Evolutionary conservation across 1,140 invertebrate species (phyloP), one percentile per base, ranked within the genome.

Genomic region (Phymastichus coffea): DNA sequence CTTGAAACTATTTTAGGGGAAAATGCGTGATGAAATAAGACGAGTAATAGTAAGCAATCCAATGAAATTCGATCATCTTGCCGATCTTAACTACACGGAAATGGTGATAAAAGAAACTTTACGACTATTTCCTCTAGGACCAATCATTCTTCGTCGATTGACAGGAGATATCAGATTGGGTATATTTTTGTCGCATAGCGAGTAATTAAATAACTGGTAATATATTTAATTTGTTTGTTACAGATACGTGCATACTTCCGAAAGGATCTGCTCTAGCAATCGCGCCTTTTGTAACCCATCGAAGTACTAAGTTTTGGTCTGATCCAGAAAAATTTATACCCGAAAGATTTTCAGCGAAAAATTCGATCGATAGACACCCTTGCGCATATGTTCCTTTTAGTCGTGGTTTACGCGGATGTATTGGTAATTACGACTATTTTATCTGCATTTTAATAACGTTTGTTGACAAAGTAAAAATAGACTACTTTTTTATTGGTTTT

Each of bases 241-340:
- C 28, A 68, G 66, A 61, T 14, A 57, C 44, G 9, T 66, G 56
- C 28, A 68, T 54, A 3, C 38, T 68, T 12, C 66, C 64, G 8
- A 59, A 68, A 23, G 60, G 62, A 19, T 64, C 59, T 41, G 59
- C 58, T 0, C 22, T 68, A 9, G 44, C 63, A 2, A 62, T 68
- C 48, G 54, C 48, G 0, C 47, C 59, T 0, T 68, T 51, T 46
- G 35, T 57, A 23, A 66, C 62, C 17, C 88, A 91, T 67, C 78
- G 85, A 44, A 80, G 86, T 43, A 12, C 79, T 10, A 72, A 81
- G 7, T 75, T 79, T 51, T 91, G 83, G 68, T 79, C 82, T 3
- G 77, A 91, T 46, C 88, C 89, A 0, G 83, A 88, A 44, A 75
- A 78, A 51, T 92, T 89, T 66, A 76, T 88, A 73, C 89, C 89